These are phyloP conservation scores for Catharus fuscescens DNA, from an alignment of 2,113 vertebrate genomes.

Conservation along the genomic window DNA sequence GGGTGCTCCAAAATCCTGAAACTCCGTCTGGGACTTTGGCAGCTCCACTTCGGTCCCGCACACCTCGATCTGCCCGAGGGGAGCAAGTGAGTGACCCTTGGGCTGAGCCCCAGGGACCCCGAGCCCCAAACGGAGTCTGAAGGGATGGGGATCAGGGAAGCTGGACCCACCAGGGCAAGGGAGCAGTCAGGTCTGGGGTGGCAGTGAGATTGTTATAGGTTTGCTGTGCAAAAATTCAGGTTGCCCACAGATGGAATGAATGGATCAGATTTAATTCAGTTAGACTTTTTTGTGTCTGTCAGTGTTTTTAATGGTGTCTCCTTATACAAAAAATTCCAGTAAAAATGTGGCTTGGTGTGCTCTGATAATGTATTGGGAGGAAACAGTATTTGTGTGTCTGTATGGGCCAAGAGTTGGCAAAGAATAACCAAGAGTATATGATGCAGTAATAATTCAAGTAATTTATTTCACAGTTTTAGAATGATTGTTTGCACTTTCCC, in stretches of 20 bases:
- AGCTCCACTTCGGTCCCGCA: background rate
- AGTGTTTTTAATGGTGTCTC: background rate
- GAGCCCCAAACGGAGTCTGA: too few species aligned
- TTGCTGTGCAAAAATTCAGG: background rate
- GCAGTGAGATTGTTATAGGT: background rate
- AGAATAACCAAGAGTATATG: background rate
- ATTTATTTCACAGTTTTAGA: slow-evolving; percentile 7
- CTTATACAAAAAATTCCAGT: background rate
- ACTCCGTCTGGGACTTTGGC: background rate
- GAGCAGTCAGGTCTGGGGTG: background rate
- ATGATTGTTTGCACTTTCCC: background rate
- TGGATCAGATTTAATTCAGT: background rate
- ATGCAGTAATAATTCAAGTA: slow-evolving; percentile 48
- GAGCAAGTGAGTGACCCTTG: background rate
- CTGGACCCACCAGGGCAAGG: background rate
- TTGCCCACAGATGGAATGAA: background rate
- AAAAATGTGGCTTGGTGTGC: background rate
- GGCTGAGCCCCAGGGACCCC: background rate
- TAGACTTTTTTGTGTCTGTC: background rate
- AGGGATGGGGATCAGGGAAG: background rate
- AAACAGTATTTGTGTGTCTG: background rate
- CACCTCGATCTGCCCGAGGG: background rate
- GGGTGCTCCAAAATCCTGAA: background rate
- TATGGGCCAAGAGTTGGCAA: slow-evolving; percentile 13
- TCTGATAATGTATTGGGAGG: background rate